Evolutionary conservation across 2,113 vertebrate species (phyloP), one percentile per base, ranked within the genome.

Genomic region (Grantiella picta): DNA sequence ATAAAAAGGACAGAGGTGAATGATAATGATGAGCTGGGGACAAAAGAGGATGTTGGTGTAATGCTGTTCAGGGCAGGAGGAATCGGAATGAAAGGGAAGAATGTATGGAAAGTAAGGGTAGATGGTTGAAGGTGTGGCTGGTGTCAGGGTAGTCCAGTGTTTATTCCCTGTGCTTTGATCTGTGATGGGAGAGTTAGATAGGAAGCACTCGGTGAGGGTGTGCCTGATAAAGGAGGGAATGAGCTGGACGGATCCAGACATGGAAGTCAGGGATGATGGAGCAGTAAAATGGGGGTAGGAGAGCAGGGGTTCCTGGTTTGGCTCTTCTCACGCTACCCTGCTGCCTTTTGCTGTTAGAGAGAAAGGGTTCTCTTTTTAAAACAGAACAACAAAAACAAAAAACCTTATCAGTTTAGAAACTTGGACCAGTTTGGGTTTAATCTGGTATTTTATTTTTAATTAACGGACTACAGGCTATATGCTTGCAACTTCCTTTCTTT

Each of bases 401-500:
- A n/a, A 18, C 42, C 42, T 54, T 54, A 78, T 22, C 68, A 35
- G 23, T 5, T 88, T 65, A 59, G 68, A 70, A 83, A 53, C 82
- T 56, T 77, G 64, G 14, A 59, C 14, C 28, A 29, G 38, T 70
- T 70, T 59, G 59, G 36, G 40, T 89, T 93, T 89, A 89, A 86
- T 60, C 50, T 81, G 69, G 19, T 86, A 47, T 81, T 94, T 92
- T 15, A 50, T 56, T 93, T 94, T 73, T 91, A 75, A 93, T 92
- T 83, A 88, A 57, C 36, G 69, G 86, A 40, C 52, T 36, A 65
- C 22, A 90, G 71, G 56, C 88, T 90, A 93, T 92, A 93, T 68
- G 63, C 66, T 84, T 77, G 54, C 56, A 66, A 57, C 89, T 97
- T 97, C 92, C 94, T 94, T 88, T 92, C 85, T 96, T 96, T 96